Conservation (phyloP, 2,888 invertebrate species). For the Rotaria macrura region DNA sequence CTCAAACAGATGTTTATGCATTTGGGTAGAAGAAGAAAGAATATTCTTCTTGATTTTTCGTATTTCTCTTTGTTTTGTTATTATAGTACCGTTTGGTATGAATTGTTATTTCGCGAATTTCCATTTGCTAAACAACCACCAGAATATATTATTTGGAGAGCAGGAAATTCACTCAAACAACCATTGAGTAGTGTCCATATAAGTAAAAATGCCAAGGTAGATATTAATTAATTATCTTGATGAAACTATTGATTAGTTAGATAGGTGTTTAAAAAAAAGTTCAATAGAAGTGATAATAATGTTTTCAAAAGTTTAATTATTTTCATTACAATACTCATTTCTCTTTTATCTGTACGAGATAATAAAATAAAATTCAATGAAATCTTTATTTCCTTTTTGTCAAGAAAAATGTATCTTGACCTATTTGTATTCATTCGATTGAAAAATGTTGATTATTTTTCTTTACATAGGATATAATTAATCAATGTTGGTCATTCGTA, state of each 20-base stretch:
- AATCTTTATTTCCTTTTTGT: too few relatives aligned
- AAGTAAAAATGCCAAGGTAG: conserved; percentile 85
- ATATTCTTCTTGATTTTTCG: too few relatives aligned
- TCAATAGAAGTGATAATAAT: too few relatives aligned
- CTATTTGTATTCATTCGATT: too few relatives aligned
- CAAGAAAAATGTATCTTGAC: too few relatives aligned
- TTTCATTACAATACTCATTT: too few relatives aligned
- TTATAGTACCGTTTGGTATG: conserved; percentile 89
- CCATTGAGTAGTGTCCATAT: conserved; percentile 83
- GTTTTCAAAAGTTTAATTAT: too few relatives aligned
- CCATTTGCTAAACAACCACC: conserved; percentile 85
- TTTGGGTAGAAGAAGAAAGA: conserved; percentile 65
- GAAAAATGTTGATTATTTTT: conserved; percentile 21
- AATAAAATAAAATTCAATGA: too few relatives aligned
- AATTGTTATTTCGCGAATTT: conserved; percentile 85
- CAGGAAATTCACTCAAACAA: conserved; percentile 83
- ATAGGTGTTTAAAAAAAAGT: too few relatives aligned
- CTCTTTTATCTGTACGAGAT: too few relatives aligned
- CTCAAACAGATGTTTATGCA: conserved; percentile 74
- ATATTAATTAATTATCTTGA: not conserved
- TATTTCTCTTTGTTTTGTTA: not conserved
- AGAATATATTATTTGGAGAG: conserved; percentile 92
- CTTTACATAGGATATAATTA: conserved; percentile 70
- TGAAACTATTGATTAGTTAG: too few relatives aligned
- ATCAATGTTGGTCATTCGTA: conserved; percentile 83